Base-by-base conservation (phyloP, 2,888 invertebrate species). In the Latrodectus elegans region DNA sequence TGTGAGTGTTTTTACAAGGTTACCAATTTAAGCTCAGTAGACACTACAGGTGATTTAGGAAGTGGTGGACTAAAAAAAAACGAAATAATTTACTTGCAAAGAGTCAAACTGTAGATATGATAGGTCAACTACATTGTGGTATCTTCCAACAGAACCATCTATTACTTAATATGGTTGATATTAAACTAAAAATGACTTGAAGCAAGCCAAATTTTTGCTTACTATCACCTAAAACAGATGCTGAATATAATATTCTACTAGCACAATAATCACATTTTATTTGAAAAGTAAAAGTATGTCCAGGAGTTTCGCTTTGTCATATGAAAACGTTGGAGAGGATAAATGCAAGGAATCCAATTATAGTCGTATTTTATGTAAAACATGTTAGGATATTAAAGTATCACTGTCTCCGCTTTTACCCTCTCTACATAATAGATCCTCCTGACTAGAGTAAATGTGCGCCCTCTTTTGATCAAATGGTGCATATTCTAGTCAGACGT, bases 251-350 rank as follows among this genome's bases (percentile, higher is more conserved):
- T n/a, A 49, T 84, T 12, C 10, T 72, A 11, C 9, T 68, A 12
- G 84, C 79, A 60, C 67, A 84, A 14, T 55, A 65, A 1, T 68
- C 67, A 8, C 9, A 79, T 9, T 74, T 78, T 68, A n/a, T 84
- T 38, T 38, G 84, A 55, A 84, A 79, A 84, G 84, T 79, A 14
- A 77, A 26, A 67, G 73, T 84, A 14, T 17, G 72, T 52, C 78
- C 78, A 0, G 73, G 72, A 49, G 77, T 84, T 26, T 22, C 60
- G 15, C 52, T 78, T 38, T 73, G 53, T 11, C 72, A 76, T 64
- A 26, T 38, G 15, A 84, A 83, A 71, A 77, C 65, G 14, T 22
- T 68, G 4, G 67, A 26, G n/a, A 75, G 6, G 15, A 38, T 26
- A 8, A 14, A 15, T 22, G 64, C 72, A 11, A 84, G 77, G 72